phyloP scores from a whole-genome alignment of 2,797 vertebrate genomes.

The Sebastes kiyomatsui region DNA sequence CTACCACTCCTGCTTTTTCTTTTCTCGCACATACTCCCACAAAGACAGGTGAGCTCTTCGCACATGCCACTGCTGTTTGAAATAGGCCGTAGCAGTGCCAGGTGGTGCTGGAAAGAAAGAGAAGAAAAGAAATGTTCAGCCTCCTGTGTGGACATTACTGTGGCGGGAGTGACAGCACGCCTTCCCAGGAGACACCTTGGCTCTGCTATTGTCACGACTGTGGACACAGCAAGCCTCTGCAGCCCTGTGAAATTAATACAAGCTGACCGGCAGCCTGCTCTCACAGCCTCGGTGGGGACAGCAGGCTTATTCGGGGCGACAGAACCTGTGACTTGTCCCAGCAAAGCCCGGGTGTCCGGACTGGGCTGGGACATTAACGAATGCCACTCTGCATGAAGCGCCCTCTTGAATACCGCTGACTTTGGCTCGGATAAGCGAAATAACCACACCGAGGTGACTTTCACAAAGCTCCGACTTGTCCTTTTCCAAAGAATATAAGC shows the following conservation, averaged over 20 bases:
- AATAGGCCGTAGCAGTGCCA: slow-evolving; percentile 24
- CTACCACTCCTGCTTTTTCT: slow-evolving; percentile 26
- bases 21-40: slow-evolving; percentile 16
- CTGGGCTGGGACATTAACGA: slow-evolving; percentile 27
- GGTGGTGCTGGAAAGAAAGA: slow-evolving; percentile 27
- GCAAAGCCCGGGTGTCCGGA: slow-evolving; percentile 25
- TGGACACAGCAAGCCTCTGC: slow-evolving; percentile 43
- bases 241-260: slow-evolving; percentile 63
- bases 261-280: slow-evolving; percentile 63
- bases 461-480: slow-evolving; percentile 11
- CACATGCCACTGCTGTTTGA: slow-evolving; percentile 46
- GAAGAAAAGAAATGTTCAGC: slow-evolving; percentile 15
- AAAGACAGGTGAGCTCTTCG: slow-evolving; percentile 41
- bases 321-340: slow-evolving; percentile 55
- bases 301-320: slow-evolving; percentile 54
- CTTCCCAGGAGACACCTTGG: slow-evolving; percentile 60
- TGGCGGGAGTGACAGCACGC: slow-evolving; percentile 56
- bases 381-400: slow-evolving; percentile 40
- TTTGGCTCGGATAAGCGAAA: slow-evolving; percentile 24
- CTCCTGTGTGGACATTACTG: slow-evolving; percentile 46
- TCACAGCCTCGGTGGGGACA: slow-evolving; percentile 25
- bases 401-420: slow-evolving; percentile 42
- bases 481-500: neutral
- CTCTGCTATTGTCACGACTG: slow-evolving; percentile 59
- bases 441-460: slow-evolving; percentile 56